Conservation (phyloP, 2,113 vertebrate genomes). For the Dipodomys stephensi region DNA sequence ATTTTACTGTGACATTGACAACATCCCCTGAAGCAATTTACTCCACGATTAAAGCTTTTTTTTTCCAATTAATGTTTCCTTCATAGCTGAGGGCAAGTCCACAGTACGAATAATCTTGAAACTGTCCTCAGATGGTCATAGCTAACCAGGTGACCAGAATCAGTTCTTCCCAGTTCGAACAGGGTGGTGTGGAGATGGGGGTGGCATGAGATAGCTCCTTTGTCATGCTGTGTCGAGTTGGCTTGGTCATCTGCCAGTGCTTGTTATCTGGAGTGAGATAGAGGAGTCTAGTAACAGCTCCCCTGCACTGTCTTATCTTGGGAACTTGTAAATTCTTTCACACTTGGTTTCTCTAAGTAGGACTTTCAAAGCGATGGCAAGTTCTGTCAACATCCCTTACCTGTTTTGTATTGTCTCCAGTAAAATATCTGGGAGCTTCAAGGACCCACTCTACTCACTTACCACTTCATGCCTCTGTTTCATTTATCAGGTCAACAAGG, state of each 20-base stretch:
- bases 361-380: slow-evolving; percentile 72
- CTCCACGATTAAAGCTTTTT: neutral
- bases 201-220: neutral
- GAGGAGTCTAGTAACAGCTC: slow-evolving; percentile 36
- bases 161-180: neutral
- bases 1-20: slow-evolving; percentile 7
- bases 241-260: slow-evolving; percentile 50
- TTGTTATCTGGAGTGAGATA: slow-evolving; percentile 69
- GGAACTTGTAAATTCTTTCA: slow-evolving; percentile 46
- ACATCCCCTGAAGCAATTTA: neutral
- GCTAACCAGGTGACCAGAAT: neutral
- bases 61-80: neutral
- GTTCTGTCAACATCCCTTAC: slow-evolving; percentile 81
- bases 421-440: neutral
- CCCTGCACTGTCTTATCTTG: slow-evolving; percentile 64
- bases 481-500: neutral
- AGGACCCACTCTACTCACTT: neutral
- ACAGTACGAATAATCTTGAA: neutral
- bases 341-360: slow-evolving; percentile 62
- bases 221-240: neutral
- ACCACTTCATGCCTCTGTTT: neutral
- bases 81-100: neutral
- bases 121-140: neutral
- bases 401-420: slow-evolving; percentile 73
- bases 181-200: neutral